These are phyloP conservation scores for Osmerus mordax DNA, from an alignment of 2,113 vertebrate species.

Conservation along the genomic window DNA sequence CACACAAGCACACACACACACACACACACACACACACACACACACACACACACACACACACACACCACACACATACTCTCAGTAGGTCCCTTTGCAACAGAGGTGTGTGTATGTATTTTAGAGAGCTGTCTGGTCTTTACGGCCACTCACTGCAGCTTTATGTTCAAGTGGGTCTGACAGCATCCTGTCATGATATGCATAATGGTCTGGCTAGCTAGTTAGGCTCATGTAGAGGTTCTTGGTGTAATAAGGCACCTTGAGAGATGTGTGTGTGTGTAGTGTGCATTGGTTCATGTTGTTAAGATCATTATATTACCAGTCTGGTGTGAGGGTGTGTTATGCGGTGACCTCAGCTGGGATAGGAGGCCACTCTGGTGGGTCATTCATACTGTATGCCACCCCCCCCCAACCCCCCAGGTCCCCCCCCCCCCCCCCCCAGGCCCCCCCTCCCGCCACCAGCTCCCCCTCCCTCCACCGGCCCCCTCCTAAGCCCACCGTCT, in stretches of 20 bases:
- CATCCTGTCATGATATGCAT: constrained; percentile 4
- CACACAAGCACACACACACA: not conserved
- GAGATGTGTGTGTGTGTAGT: constrained; percentile 13
- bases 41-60: not conserved
- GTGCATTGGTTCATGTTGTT: not conserved
- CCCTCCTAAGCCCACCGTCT: constrained; percentile 36
- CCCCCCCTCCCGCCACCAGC: constrained; percentile 11
- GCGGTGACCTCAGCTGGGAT: constrained; percentile 23
- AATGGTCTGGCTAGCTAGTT: not conserved
- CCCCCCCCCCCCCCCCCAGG: constrained; percentile 7
- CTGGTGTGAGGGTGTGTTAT: constrained; percentile 18
- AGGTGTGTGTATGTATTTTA: not conserved
- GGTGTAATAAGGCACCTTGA: constrained; percentile 11
- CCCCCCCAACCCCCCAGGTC: not conserved
- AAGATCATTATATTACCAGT: not conserved
- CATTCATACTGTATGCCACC: constrained; percentile 16
- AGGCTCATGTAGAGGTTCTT: not conserved
- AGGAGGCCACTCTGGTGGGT: not conserved
- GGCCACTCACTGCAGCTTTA: not conserved
- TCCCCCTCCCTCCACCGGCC: constrained; percentile 30
- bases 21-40: no score
- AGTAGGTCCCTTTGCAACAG: not conserved
- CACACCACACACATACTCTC: not conserved
- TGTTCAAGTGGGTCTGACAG: constrained; percentile 3
- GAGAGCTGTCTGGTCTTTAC: constrained; percentile 8